These are phyloP conservation scores for Drosophila serrata DNA, from an alignment of 1,140 invertebrate species.

Conservation along the genomic window DNA sequence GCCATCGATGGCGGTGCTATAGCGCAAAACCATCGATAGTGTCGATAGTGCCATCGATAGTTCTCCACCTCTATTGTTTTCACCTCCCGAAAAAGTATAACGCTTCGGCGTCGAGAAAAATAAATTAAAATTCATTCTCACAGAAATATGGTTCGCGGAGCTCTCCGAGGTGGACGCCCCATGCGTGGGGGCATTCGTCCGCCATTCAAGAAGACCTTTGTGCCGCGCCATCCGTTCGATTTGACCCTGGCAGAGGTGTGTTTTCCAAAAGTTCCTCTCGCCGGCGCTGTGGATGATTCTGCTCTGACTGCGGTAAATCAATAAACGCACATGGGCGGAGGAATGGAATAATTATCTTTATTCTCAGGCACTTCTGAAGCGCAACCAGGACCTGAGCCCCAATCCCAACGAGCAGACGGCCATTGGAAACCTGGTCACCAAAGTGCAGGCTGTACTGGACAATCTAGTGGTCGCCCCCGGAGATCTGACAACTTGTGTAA, in stretches of 20 bases:
- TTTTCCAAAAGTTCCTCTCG: constrained; percentile 95
- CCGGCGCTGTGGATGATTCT: constrained; percentile 91
- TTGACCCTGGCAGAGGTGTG: constrained; percentile 92
- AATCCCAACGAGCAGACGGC: constrained; percentile 95
- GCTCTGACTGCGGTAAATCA: constrained; percentile 91
- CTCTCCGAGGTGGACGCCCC: constrained; percentile 87
- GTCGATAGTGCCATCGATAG: too few relatives aligned
- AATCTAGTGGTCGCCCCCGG: constrained; percentile 97
- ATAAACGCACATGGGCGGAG: constrained; percentile 32
- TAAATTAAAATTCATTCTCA: constrained; percentile 65
- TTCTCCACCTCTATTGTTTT: too few relatives aligned
- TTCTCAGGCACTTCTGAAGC: constrained; percentile 92
- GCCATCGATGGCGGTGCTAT: too few relatives aligned
- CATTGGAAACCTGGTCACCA: constrained; percentile 96
- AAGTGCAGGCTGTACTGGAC: constrained; percentile 96
- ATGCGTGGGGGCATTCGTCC: constrained; percentile 90
- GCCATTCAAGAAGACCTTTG: constrained; percentile 89
- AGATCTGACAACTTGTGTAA: constrained; percentile 97
- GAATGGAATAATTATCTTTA: constrained; percentile 23
- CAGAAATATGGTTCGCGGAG: constrained; percentile 81
- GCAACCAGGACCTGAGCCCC: constrained; percentile 96
- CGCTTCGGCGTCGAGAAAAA: constrained; percentile 31
- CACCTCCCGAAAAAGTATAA: constrained; percentile 21
- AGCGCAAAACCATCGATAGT: too few relatives aligned
- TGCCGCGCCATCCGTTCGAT: constrained; percentile 96